Evolutionary conservation across 64 coral and sea anemone genomes (phyloP).

Genomic region (Hydrozoanthus tunicans): DNA sequence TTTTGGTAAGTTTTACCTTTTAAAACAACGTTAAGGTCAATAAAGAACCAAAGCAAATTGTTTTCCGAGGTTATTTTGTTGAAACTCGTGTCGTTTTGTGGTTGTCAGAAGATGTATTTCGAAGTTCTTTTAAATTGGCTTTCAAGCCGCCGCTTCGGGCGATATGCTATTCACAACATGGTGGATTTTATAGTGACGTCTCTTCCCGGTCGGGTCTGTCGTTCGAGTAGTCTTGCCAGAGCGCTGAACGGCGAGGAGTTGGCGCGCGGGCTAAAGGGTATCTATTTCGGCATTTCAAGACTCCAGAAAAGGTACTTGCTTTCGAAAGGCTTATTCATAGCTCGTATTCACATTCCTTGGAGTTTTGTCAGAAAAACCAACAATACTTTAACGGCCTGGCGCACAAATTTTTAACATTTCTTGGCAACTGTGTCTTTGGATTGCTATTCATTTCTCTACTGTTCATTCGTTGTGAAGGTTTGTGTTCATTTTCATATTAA

Average conservation of each 20-base stretch:
- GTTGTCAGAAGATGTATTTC: background rate
- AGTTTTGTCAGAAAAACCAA: background rate
- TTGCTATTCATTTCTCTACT: too few relatives aligned
- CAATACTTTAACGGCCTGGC: background rate
- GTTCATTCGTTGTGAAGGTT: background rate
- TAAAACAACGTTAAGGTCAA: conserved; percentile 48
- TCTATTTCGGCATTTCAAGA: too few relatives aligned
- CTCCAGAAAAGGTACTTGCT: background rate
- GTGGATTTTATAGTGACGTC: conserved; percentile 28
- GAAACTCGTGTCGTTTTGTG: background rate
- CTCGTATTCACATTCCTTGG: background rate
- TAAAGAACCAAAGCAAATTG: background rate
- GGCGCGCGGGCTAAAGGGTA: too few relatives aligned
- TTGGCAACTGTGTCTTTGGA: background rate
- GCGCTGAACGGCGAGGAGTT: background rate
- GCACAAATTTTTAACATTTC: background rate
- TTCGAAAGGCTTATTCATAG: background rate
- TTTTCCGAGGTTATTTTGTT: background rate
- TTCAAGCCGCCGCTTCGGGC: conserved; percentile 12
- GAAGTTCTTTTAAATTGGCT: conserved; percentile 25
- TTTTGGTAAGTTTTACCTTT: conserved; percentile 86
- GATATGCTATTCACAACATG: conserved; percentile 29
- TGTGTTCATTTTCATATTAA: too few relatives aligned
- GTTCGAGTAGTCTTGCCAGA: background rate
- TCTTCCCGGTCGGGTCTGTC: conserved; percentile 17